Evolutionary conservation across 2,797 vertebrate species (phyloP).

Genomic region (Melanogrammus aeglefinus): DNA sequence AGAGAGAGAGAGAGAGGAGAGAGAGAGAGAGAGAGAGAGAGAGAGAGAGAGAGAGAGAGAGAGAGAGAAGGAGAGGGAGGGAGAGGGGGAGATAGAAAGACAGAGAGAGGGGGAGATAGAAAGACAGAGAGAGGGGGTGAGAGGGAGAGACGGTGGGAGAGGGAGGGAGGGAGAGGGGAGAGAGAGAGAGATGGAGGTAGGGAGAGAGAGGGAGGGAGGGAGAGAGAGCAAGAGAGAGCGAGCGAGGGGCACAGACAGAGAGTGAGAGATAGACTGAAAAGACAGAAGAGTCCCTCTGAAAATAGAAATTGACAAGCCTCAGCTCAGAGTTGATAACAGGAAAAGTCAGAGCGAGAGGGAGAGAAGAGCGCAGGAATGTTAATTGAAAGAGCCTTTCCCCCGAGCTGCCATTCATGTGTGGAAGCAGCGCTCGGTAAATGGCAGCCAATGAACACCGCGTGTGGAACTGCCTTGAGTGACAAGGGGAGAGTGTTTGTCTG

Average conservation of each 20-base stretch:
- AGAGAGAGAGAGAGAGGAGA: not conserved
- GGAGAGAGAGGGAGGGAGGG: no score
- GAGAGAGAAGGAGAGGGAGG: not conserved
- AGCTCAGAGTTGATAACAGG: not conserved
- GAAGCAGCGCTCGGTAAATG: constrained; percentile 1
- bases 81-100: not conserved
- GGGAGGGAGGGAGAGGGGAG: not conserved
- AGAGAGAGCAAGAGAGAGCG: no score
- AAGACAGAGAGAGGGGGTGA: not conserved
- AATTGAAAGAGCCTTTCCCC: constrained; percentile 2
- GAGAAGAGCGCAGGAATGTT: not conserved
- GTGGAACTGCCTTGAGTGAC: constrained; percentile 8
- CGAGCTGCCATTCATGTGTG: constrained; percentile 6
- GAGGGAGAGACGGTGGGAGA: not conserved
- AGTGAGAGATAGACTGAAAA: not conserved
- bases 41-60: not conserved
- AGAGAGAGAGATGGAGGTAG: not conserved
- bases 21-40: not conserved
- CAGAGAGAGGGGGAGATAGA: not conserved
- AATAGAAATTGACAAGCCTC: not conserved
- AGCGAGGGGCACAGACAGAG: not conserved
- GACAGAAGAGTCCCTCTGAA: not conserved
- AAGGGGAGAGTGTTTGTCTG: not conserved
- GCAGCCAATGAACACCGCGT: not conserved
- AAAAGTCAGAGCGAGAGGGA: not conserved